These are phyloP conservation scores for Galendromus occidentalis DNA, from an alignment of 1,140 invertebrate species.

Conservation along the genomic window DNA sequence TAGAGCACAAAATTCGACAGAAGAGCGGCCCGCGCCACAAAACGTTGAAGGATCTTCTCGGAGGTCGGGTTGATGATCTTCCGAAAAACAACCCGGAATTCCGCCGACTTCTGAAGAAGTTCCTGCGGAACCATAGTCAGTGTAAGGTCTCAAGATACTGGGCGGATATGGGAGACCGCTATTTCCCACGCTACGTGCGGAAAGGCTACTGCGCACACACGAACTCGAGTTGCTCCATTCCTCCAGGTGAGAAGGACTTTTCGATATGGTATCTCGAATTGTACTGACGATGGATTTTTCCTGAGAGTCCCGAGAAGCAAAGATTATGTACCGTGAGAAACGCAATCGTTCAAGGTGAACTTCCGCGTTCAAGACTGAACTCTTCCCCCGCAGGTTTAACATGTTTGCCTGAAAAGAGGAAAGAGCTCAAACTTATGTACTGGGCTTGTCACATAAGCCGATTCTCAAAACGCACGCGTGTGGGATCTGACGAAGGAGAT, in stretches of 20 bases:
- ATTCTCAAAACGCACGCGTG: neutral
- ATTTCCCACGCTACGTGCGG: neutral
- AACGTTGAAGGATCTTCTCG: neutral
- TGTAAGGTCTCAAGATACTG: neutral
- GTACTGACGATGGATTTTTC: no score
- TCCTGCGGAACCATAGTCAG: neutral
- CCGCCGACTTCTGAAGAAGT: neutral
- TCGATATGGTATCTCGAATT: no score
- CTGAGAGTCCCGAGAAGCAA: no score
- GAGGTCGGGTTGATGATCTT: neutral
- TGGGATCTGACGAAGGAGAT: neutral
- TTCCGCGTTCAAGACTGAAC: no score
- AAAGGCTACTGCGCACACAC: neutral
- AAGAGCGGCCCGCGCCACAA: neutral
- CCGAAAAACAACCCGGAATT: neutral
- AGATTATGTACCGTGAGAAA: no score
- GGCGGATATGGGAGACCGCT: neutral
- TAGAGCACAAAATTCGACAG: neutral
- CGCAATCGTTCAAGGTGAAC: no score
- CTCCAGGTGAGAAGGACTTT: neutral
- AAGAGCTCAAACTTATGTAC: neutral
- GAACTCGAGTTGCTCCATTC: neutral
- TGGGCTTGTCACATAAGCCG: neutral
- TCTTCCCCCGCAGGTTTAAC: neutral
- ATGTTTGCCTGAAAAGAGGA: neutral